Evolutionary conservation across 2,797 vertebrate species (phyloP).

Genomic region (Pelobates cultripes): DNA sequence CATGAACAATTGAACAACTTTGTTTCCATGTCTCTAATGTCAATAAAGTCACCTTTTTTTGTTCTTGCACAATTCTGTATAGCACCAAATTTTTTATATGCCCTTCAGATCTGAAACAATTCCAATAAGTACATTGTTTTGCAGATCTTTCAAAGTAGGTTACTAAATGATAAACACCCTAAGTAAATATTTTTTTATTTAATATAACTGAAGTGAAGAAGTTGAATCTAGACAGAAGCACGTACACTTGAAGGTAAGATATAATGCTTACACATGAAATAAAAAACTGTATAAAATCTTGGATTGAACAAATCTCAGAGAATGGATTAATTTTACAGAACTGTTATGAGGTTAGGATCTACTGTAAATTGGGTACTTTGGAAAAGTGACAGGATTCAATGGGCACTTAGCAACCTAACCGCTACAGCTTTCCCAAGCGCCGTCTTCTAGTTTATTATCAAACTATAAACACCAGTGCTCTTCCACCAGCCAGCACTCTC

Average conservation of each 20-base stretch:
- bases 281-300: too few relatives aligned
- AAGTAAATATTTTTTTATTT: neutral
- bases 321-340: too few relatives aligned
- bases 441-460: too few relatives aligned
- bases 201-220: slow-evolving; percentile 1
- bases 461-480: too few relatives aligned
- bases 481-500: too few relatives aligned
- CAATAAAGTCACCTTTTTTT: neutral
- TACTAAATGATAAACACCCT: neutral
- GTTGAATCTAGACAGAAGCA: neutral
- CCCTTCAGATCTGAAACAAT: neutral
- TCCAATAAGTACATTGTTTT: neutral
- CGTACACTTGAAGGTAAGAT: neutral
- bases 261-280: neutral
- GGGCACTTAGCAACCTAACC: too few relatives aligned
- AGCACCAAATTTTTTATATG: neutral
- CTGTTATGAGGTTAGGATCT: too few relatives aligned
- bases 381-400: too few relatives aligned
- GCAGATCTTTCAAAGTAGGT: neutral
- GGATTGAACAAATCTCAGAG: too few relatives aligned
- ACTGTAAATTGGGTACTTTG: too few relatives aligned
- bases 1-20: neutral
- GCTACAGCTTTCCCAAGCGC: too few relatives aligned
- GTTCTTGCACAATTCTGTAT: neutral
- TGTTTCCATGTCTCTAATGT: neutral